These are phyloP conservation scores for Proteles cristata DNA, from an alignment of 2,113 vertebrate genomes.

Conservation along the genomic window DNA sequence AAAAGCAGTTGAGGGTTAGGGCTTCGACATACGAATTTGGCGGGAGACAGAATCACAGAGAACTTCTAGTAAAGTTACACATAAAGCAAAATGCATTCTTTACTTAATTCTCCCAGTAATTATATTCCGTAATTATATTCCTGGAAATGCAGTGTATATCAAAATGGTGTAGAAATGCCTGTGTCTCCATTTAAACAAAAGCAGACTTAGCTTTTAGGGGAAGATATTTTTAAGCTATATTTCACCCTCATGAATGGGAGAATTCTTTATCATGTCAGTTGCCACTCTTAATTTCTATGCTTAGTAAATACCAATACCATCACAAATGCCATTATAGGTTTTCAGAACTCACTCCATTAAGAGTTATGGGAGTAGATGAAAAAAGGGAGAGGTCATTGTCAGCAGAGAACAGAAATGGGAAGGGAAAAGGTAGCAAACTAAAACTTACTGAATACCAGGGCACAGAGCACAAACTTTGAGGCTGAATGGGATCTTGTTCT, in stretches of 20 bases:
- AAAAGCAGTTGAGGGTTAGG: not conserved
- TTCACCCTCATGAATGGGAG: not conserved
- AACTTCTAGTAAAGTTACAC: not conserved
- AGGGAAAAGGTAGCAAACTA: not conserved
- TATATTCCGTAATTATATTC: not conserved
- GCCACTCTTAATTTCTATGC: not conserved
- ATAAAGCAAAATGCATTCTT: not conserved
- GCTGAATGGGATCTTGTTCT: conserved; percentile 15
- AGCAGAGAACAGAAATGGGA: not conserved
- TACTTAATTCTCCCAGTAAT: not conserved
- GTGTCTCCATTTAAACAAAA: not conserved
- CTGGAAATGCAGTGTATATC: not conserved
- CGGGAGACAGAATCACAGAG: not conserved
- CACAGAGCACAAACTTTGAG: not conserved
- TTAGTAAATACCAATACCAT: not conserved
- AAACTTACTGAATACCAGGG: not conserved
- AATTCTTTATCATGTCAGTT: not conserved
- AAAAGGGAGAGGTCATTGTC: not conserved
- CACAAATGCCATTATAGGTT: not conserved
- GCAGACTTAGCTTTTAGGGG: not conserved
- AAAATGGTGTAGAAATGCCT: not conserved
- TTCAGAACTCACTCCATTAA: not conserved
- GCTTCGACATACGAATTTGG: not conserved
- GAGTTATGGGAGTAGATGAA: not conserved
- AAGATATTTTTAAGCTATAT: not conserved